A percentile compares a stretch with the other conserved stretches of the same genome.
phyloP scores from a whole-genome alignment of 2,113 vertebrate genomes.

The Spea multiplicata region DNA sequence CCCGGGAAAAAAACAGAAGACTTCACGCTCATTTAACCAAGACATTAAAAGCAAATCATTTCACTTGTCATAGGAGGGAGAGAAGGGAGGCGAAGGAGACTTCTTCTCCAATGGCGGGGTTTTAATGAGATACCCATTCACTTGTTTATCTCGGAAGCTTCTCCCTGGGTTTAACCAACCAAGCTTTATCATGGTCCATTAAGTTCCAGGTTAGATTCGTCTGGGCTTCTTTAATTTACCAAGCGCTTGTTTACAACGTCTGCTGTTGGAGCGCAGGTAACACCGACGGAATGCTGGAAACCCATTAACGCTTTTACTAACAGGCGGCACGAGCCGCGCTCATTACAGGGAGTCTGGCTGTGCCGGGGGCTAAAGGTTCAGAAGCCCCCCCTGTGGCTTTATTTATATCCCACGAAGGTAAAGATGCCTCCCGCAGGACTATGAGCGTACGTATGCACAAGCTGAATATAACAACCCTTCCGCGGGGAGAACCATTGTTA shows the following conservation, averaged over 20 bases:
- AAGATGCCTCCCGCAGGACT: neutral
- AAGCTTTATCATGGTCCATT: slow-evolving; percentile 13
- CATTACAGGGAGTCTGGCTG: slow-evolving; percentile 18
- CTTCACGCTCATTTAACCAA: slow-evolving; percentile 44
- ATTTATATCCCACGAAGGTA: slow-evolving; percentile 10
- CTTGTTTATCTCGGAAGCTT: neutral
- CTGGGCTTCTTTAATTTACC: slow-evolving; percentile 24
- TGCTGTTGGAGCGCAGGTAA: neutral
- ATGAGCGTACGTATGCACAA: neutral
- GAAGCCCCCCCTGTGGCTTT: neutral
- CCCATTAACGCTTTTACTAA: neutral
- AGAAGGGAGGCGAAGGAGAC: neutral
- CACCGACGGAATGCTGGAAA: neutral
- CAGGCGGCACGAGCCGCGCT: neutral
- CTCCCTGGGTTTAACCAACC: slow-evolving; percentile 9
- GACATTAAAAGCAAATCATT: slow-evolving; percentile 47
- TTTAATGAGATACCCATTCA: slow-evolving; percentile 30
- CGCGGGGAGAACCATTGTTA: no score
- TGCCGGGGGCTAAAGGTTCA: neutral
- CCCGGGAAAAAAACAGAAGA: slow-evolving; percentile 17
- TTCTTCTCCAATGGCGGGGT: neutral
- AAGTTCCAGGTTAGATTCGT: slow-evolving; percentile 11
- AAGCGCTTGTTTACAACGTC: slow-evolving; percentile 26
- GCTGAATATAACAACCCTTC: neutral
- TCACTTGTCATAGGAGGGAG: slow-evolving; percentile 15